These are phyloP conservation scores for Argyresthia goedartella DNA, from an alignment of 2,888 invertebrate genomes.

Conservation along the genomic window DNA sequence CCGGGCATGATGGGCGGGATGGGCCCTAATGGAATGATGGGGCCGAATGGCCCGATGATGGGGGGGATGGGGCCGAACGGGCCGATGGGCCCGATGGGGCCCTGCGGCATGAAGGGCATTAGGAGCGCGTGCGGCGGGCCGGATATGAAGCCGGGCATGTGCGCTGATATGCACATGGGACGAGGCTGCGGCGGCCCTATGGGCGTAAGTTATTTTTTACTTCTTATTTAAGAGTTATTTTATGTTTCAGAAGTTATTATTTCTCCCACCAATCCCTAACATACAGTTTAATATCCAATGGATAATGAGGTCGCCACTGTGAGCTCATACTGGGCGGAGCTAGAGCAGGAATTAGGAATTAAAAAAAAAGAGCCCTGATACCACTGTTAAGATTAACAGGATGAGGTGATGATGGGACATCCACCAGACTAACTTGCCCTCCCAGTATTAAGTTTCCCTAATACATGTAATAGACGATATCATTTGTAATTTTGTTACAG, in stretches of 20 bases:
- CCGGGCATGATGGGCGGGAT: slow-evolving; percentile 33
- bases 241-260: background rate
- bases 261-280: background rate
- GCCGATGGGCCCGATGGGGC: slow-evolving; percentile 65
- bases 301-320: background rate
- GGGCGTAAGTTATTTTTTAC: slow-evolving; percentile 43
- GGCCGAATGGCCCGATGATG: slow-evolving; percentile 59
- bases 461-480: no score
- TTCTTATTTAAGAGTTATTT: background rate
- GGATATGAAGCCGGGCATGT: slow-evolving; percentile 64
- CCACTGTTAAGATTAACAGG: no score
- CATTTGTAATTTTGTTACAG: slow-evolving; percentile 35
- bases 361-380: no score
- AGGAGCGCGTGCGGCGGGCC: slow-evolving; percentile 61
- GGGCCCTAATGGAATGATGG: slow-evolving; percentile 58
- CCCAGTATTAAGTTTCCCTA: no score
- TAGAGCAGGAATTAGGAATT: no score
- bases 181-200: slow-evolving; percentile 64
- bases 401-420: no score
- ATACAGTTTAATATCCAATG: background rate
- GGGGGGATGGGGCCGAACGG: slow-evolving; percentile 55
- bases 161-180: slow-evolving; percentile 66
- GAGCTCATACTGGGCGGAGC: no score
- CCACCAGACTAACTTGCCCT: no score
- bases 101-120: slow-evolving; percentile 64